Evolutionary conservation across 1,140 invertebrate genomes (phyloP).

Genomic region (Drosophila sproati): DNA sequence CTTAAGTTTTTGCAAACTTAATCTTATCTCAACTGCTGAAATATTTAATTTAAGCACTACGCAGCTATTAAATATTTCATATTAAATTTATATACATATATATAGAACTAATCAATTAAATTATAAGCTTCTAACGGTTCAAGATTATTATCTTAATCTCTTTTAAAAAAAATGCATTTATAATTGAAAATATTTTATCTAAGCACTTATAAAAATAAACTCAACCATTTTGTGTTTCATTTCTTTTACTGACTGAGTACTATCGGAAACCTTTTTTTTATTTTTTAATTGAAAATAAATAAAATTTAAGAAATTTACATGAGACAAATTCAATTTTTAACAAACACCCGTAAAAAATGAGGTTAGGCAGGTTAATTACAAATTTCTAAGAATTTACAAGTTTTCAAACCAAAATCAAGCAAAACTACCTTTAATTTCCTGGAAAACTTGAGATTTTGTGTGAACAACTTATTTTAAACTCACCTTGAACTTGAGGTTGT

Average conservation of each 20-base stretch:
- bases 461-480: conserved; percentile 25
- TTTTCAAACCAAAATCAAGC: background rate
- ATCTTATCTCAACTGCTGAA: background rate
- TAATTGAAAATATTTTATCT: too few relatives aligned
- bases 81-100: too few relatives aligned
- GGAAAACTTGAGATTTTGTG: background rate
- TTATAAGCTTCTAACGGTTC: too few relatives aligned
- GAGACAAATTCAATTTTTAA: too few relatives aligned
- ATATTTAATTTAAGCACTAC: background rate
- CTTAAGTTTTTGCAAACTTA: background rate
- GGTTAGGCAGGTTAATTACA: background rate
- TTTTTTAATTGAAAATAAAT: background rate
- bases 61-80: too few relatives aligned
- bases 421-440: background rate
- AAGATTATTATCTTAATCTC: too few relatives aligned
- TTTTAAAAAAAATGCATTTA: too few relatives aligned
- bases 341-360: too few relatives aligned
- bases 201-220: too few relatives aligned
- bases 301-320: background rate
- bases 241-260: too few relatives aligned
- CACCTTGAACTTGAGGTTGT: conserved; percentile 64
- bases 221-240: too few relatives aligned
- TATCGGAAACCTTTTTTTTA: background rate
- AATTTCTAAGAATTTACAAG: background rate
- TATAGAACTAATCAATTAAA: too few relatives aligned